These are phyloP conservation scores for Poecile atricapillus DNA, from an alignment of 2,113 vertebrate genomes.

Conservation along the genomic window DNA sequence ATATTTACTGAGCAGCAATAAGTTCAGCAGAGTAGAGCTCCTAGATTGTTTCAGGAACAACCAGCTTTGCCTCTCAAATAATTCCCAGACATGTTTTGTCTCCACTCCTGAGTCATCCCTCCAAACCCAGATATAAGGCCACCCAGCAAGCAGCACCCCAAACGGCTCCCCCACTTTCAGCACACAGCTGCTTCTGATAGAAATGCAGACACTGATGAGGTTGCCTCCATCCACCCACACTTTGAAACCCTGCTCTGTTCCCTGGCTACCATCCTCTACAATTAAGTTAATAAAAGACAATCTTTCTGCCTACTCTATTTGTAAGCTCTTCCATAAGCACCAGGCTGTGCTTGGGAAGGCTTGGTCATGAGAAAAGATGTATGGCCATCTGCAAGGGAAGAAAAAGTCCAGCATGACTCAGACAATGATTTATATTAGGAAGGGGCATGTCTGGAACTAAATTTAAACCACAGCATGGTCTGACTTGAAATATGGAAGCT, in stretches of 20 bases:
- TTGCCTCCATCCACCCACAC: background rate
- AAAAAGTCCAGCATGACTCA: background rate
- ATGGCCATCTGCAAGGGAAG: background rate
- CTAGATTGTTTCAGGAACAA: background rate
- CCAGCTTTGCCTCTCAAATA: background rate
- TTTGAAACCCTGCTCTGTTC: background rate
- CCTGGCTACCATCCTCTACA: background rate
- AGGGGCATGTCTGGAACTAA: conserved; percentile 4
- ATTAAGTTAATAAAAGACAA: background rate
- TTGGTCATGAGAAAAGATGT: background rate
- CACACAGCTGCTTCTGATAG: background rate
- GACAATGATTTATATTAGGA: background rate
- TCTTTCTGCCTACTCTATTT: background rate
- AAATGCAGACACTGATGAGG: background rate
- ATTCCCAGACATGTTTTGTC: background rate
- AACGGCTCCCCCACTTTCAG: background rate
- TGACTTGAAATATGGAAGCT: background rate
- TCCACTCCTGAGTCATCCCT: background rate
- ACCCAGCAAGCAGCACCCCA: background rate
- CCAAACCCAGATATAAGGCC: background rate
- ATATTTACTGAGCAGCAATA: background rate
- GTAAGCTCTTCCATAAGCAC: background rate
- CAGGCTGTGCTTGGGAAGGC: background rate
- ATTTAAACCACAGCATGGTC: background rate
- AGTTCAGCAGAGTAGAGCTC: background rate